Conservation (phyloP, 2,888 invertebrate genomes). For the Microplitis deprimator region DNA sequence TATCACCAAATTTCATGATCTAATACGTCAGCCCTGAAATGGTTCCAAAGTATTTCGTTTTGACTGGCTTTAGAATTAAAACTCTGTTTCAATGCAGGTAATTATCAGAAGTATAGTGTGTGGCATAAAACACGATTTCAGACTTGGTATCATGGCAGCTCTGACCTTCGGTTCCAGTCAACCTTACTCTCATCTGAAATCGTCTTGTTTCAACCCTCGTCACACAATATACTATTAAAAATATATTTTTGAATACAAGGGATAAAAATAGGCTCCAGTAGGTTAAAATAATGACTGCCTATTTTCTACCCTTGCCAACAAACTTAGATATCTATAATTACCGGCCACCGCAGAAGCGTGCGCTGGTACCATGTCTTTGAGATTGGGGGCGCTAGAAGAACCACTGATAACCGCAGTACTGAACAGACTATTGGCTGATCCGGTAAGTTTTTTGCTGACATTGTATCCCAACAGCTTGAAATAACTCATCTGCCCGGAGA, state of each 20-base stretch:
- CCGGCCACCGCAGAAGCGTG: conserved; percentile 81
- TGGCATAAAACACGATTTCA: too few species aligned
- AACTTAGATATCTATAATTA: conserved; percentile 70
- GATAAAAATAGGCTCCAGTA: neutral
- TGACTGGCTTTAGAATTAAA: too few species aligned
- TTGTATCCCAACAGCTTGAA: conserved; percentile 90
- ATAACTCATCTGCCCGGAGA: conserved; percentile 95
- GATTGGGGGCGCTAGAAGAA: conserved; percentile 92
- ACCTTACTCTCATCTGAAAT: too few species aligned
- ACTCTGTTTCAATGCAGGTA: too few species aligned
- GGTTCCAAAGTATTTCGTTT: too few species aligned
- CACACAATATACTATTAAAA: neutral
- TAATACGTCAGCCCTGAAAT: too few species aligned
- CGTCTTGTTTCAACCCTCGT: neutral
- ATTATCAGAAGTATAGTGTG: too few species aligned
- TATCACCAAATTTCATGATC: too few species aligned
- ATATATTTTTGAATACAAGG: neutral
- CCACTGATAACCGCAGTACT: conserved; percentile 97
- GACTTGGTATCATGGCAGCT: too few species aligned
- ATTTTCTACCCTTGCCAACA: neutral
- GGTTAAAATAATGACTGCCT: neutral
- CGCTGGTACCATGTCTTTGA: conserved; percentile 88
- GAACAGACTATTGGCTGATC: conserved; percentile 88
- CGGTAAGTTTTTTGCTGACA: conserved; percentile 79
- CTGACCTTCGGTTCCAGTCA: too few species aligned